Evolutionary conservation across 2,113 vertebrate species (phyloP).

Genomic region (Chaetorhynchus papuensis): DNA sequence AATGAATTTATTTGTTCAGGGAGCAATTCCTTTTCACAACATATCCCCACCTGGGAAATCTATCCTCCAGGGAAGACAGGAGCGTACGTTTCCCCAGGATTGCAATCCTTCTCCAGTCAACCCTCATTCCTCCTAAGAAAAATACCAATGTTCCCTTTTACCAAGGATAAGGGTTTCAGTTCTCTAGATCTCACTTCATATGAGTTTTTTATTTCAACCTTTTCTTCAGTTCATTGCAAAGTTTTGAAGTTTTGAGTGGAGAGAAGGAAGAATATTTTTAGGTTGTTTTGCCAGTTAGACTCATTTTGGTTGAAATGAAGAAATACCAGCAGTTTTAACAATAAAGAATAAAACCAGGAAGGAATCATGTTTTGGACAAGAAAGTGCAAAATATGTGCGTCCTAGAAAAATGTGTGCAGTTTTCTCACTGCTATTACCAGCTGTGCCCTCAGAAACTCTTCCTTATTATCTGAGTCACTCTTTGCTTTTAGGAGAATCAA

Average conservation of each 20-base stretch:
- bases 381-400: background rate
- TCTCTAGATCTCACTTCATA: background rate
- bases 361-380: background rate
- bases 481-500: background rate
- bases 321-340: background rate
- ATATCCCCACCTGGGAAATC: background rate
- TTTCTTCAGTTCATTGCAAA: background rate
- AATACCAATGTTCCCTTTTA: background rate
- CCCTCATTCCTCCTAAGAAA: background rate
- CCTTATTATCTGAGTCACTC: background rate
- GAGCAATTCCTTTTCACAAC: background rate
- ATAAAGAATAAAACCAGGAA: background rate
- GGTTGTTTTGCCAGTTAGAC: background rate
- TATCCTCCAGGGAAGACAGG: background rate
- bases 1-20: background rate
- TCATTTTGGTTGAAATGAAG: background rate
- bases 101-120: background rate
- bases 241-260: rapidly evolving
- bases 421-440: background rate
- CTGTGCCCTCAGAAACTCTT: background rate
- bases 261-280: background rate
- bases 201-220: background rate
- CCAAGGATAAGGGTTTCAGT: background rate
- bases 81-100: background rate
- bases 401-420: background rate